phyloP scores from a whole-genome alignment of 2,113 vertebrate species.

The Gnathonemus longibarbis region DNA sequence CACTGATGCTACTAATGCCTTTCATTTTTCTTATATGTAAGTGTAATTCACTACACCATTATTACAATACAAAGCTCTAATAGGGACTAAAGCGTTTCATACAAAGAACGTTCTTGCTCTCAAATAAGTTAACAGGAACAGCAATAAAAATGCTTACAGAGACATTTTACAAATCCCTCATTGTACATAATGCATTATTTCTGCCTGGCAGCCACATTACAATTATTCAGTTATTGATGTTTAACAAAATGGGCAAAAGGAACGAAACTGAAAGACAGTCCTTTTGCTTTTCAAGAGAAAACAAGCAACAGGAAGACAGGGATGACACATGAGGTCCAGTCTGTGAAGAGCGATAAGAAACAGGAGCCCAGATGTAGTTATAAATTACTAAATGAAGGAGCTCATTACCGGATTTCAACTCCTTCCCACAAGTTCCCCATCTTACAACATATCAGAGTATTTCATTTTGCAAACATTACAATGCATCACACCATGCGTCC shows the following conservation, averaged over 20 bases:
- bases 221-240: background rate
- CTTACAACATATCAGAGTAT: background rate
- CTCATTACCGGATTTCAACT: background rate
- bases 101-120: background rate
- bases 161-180: background rate
- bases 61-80: background rate
- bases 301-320: background rate
- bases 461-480: background rate
- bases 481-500: background rate
- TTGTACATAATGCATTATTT: background rate
- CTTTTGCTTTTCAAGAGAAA: background rate
- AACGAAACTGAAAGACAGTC: background rate
- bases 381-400: background rate
- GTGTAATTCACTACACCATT: background rate
- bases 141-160: background rate
- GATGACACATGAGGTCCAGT: background rate
- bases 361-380: background rate
- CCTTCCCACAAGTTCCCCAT: background rate
- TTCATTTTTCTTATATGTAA: background rate
- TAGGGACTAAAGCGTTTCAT: background rate
- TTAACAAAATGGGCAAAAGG: background rate
- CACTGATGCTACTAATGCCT: background rate
- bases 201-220: background rate
- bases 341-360: background rate
- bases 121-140: background rate